Conservation (phyloP, 2,113 vertebrate genomes). For the Actinemys pallida region DNA sequence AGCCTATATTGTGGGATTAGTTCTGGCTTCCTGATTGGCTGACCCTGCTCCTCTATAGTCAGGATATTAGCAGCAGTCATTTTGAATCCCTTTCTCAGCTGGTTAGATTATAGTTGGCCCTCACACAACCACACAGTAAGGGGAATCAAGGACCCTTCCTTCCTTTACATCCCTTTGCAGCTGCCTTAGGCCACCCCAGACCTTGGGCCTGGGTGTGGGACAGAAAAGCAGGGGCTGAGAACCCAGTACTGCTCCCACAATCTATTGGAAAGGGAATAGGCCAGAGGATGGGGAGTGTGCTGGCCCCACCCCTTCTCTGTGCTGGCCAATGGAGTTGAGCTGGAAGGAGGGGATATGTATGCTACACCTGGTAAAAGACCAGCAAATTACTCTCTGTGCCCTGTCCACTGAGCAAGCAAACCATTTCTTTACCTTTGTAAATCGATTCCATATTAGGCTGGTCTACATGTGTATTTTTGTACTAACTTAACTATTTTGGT, state of each 20-base stretch:
- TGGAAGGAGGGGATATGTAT: rapidly evolving
- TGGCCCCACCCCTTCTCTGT: background rate
- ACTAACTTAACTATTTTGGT: background rate
- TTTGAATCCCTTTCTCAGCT: background rate
- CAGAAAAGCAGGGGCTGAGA: background rate
- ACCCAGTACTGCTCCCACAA: background rate
- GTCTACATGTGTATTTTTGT: background rate
- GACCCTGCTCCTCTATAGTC: background rate
- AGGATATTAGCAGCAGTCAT: background rate
- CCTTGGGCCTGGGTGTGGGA: background rate
- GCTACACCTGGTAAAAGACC: background rate
- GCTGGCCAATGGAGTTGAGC: background rate
- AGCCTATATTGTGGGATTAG: background rate
- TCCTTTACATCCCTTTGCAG: background rate
- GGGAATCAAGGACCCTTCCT: background rate
- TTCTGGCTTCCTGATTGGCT: conserved; percentile 8
- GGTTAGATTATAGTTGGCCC: background rate
- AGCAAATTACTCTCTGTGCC: background rate
- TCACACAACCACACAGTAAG: background rate
- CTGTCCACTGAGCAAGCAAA: background rate
- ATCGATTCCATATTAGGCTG: background rate
- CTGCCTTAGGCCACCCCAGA: background rate
- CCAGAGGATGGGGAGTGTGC: background rate
- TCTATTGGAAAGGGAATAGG: background rate
- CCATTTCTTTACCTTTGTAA: rapidly evolving